Base-by-base conservation (phyloP, 2,113 vertebrate species). In the Gallinago paraguaiae region DNA sequence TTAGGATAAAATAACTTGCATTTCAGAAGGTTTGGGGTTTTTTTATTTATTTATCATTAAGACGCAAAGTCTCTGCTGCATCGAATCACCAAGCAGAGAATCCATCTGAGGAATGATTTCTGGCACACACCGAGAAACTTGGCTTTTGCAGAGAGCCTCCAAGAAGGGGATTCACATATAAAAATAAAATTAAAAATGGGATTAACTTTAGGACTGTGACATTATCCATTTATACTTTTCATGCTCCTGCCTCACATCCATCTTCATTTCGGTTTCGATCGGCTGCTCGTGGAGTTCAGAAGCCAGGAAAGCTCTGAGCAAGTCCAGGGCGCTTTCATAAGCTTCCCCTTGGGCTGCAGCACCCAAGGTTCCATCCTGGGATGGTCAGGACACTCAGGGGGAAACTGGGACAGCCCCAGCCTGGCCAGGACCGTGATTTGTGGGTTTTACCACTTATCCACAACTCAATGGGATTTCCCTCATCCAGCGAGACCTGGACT, bases 181-280 rank as follows among this genome's bases (percentile, higher is more conserved):
- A 82, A 95, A 88, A 83, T 88, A 71, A 89, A 87, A 94, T 94
- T 90, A 37, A 86, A 84, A 93, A 74, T 7, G 25, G 69, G 80
- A 96, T 96, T 96, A 95, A 54, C 94, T 95, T 30, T 27, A 60
- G 83, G 90, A 70, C 86, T 90, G 80, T 63, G 86, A 86, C 92
- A 87, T 92, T 72, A 90, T 61, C 79, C 59, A 10, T 93, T 86
- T 79, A 71, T 93, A 35, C 39, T 83, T 72, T 92, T 59, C 88
- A 81, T 10, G 74, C 76, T 95, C 88, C 53, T 59, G 79, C 53
- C 63, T 86, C 46, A 35, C 50, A 76, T 81, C 92, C 46, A 8
- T 79, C 84, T 88, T 93, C 76, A 71, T 83, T 93, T 90, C 33
- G 69, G 61, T 45, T 92, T 46, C 61, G 51, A 93, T 27, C 1